These are phyloP conservation scores for Myotis findleyi DNA, from an alignment of 2,797 vertebrate genomes.

Conservation along the genomic window DNA sequence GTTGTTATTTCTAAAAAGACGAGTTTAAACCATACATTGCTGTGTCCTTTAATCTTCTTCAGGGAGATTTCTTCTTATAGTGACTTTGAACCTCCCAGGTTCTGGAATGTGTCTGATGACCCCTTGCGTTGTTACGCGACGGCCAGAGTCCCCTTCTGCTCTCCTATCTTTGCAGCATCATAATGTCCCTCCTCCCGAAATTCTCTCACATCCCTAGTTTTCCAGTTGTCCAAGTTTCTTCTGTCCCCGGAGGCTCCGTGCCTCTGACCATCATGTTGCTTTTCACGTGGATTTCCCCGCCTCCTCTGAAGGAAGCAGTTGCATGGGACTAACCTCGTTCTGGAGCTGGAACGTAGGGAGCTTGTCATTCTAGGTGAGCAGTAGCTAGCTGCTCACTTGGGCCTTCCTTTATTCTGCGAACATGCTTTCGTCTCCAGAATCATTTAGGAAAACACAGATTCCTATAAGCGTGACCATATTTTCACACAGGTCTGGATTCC, in stretches of 20 bases:
- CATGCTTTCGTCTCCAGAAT: background rate
- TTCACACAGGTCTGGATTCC: background rate
- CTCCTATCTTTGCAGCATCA: background rate
- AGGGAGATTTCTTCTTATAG: background rate
- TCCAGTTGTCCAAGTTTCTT: background rate
- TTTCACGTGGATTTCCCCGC: background rate
- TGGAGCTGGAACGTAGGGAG: background rate
- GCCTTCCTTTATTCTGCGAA: background rate
- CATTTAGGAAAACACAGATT: background rate
- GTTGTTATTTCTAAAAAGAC: background rate
- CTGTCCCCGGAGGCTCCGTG: rapidly evolving
- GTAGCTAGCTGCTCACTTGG: background rate
- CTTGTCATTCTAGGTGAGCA: rapidly evolving
- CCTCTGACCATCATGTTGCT: rapidly evolving
- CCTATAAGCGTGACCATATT: background rate
- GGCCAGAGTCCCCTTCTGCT: background rate
- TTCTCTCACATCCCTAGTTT: rapidly evolving
- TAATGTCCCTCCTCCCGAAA: background rate
- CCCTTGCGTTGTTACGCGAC: background rate
- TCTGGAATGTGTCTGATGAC: background rate
- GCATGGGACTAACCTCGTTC: rapidly evolving
- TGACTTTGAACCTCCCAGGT: background rate
- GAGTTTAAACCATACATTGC: rapidly evolving
- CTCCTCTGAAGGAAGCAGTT: background rate
- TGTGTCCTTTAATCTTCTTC: background rate